Evolutionary conservation across 2,888 invertebrate genomes (phyloP), one percentile per base, ranked within the genome.

Genomic region (Cecidostiba fungosa): DNA sequence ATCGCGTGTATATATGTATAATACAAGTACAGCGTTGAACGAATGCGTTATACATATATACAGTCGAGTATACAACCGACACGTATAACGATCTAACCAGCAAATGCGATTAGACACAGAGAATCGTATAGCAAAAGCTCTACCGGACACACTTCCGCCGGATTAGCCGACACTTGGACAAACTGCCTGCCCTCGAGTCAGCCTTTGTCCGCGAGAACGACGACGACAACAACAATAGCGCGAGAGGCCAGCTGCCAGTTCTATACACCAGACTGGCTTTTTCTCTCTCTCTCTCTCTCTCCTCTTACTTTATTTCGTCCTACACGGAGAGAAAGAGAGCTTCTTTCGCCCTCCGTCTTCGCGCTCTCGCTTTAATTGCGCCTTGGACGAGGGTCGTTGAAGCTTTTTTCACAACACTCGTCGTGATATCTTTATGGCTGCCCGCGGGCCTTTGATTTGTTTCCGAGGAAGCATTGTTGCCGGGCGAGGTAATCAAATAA

Each of bases 91-190:
- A 76, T 82, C 69, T 0, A n/a, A 6, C 8, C n/a, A 6, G 43
- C 36, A 43, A 32, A 69, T 62, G 26, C 66, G 59, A 74, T 81
- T 81, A 74, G 23, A n/a, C 29, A n/a, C 23, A 0, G 12, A 29
- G 39, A 5, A 54, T 73, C 26, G 26, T 50, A 32, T n/a, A 54
- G 32, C 32, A 39, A 47, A 50, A 26, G 26, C 74, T 43, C 47
- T n/a, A 5, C 26, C 66, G 66, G 43, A 70, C 47, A 70, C 47
- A 54, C 54, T 69, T 66, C 26, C 26, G n/a, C 16, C 47, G 76
- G 54, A 69, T 74, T 82, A 82, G 74, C 62, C 19, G 43, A 66
- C 66, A 29, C 66, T 66, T 29, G 66, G 66, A 66, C 47, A 82
- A 74, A 82, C 74, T 26, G 62, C 69, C 50, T 54, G 43, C 36